A percentile compares a stretch with the other conserved stretches of the same genome.
These are phyloP conservation scores for Pseudopleuronectes americanus DNA, from an alignment of 2,797 vertebrate genomes.

Conservation along the genomic window DNA sequence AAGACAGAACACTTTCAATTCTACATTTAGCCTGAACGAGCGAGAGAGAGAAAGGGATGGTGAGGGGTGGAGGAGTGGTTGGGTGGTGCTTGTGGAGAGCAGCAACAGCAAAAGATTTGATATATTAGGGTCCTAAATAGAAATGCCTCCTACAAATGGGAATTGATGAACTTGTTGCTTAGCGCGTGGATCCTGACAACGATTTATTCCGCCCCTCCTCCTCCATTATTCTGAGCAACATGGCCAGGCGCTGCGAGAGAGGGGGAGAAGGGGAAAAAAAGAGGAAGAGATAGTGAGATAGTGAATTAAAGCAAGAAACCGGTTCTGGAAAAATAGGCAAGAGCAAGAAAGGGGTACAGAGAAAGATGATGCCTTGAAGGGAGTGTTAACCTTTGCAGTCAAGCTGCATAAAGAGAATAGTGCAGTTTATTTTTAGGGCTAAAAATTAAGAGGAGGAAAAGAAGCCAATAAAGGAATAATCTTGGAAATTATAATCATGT, in stretches of 20 bases:
- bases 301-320: conserved; percentile 49
- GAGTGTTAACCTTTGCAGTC: conserved; percentile 78
- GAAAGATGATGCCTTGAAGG: conserved; percentile 71
- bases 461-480: conserved; percentile 19
- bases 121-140: conserved; percentile 85
- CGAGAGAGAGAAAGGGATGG: conserved; percentile 11
- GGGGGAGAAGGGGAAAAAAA: conserved; percentile 29
- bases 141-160: conserved; percentile 83
- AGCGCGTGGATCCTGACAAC: conserved; percentile 64
- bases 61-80: conserved; percentile 26
- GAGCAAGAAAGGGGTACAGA: conserved; percentile 29
- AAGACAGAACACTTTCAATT: conserved; percentile 68
- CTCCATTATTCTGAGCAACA: conserved; percentile 74
- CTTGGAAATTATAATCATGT: conserved; percentile 1
- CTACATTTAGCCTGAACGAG: conserved; percentile 66
- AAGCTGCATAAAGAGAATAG: conserved; percentile 55
- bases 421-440: conserved; percentile 63
- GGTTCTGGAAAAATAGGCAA: conserved; percentile 33
- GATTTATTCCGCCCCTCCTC: conserved; percentile 54
- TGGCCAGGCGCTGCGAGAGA: conserved; percentile 53
- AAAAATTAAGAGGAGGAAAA: conserved; percentile 34
- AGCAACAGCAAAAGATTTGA: conserved; percentile 65
- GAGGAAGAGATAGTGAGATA: conserved; percentile 49
- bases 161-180: conserved; percentile 84
- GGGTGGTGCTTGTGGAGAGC: conserved; percentile 21